phyloP scores from a whole-genome alignment of 2,888 invertebrate species.

The Chrysomela aeneicollis region DNA sequence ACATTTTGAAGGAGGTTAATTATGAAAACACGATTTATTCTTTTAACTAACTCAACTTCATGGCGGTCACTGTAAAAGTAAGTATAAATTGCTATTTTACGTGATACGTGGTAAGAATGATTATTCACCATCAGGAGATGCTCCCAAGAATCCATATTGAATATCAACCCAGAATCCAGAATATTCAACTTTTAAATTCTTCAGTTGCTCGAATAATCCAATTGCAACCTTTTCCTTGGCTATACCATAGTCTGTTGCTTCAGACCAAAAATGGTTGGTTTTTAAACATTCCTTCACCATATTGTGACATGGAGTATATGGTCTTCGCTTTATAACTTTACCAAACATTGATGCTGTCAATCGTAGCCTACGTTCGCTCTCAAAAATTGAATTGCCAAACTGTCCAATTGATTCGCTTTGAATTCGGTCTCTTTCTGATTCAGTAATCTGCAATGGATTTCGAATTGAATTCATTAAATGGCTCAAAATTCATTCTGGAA shows the following conservation, averaged over 20 bases:
- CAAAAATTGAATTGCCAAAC: constrained; percentile 30
- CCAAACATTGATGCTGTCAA: constrained; percentile 38
- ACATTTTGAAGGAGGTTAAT: no score
- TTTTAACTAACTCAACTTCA: no score
- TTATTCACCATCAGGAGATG: neutral
- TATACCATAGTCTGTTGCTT: constrained; percentile 36
- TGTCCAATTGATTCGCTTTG: constrained; percentile 23
- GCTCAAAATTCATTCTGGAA: no score
- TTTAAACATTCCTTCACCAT: constrained; percentile 30
- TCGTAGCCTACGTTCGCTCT: constrained; percentile 22
- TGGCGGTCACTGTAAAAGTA: no score
- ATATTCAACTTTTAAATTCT: neutral
- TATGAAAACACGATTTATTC: no score
- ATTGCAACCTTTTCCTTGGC: constrained; percentile 28
- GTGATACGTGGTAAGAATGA: neutral
- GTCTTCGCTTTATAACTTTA: constrained; percentile 26
- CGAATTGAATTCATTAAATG: no score
- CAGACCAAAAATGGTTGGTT: constrained; percentile 17
- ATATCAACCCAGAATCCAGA: neutral
- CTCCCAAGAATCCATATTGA: neutral
- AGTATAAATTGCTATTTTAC: no score
- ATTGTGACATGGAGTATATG: no score
- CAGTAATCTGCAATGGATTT: no score
- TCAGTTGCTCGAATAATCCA: neutral
- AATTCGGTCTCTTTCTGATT: no score